Evolutionary conservation across 2,888 invertebrate species (phyloP).

Genomic region (Steinernema carpocapsae): DNA sequence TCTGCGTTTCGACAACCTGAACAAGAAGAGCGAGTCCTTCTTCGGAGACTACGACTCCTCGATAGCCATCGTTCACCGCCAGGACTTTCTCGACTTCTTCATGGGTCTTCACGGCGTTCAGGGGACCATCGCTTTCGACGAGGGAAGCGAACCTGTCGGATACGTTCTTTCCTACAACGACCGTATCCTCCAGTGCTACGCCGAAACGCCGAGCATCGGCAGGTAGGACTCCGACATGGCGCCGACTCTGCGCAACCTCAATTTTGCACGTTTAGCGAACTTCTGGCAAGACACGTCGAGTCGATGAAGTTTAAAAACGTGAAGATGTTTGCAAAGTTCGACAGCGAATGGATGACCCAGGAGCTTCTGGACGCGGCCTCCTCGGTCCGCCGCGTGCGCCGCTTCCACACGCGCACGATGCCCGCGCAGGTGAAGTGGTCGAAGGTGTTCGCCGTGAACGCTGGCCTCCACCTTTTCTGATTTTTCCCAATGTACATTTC

Average conservation of each 20-base stretch:
- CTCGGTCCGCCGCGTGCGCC: constrained; percentile 47
- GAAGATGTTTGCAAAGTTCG: constrained; percentile 39
- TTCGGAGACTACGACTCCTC: constrained; percentile 49
- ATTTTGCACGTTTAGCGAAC: constrained; percentile 16
- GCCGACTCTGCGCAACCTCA: background rate
- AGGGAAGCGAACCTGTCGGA: constrained; percentile 52
- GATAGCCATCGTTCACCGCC: constrained; percentile 43
- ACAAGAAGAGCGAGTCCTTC: constrained; percentile 35
- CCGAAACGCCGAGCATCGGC: constrained; percentile 53
- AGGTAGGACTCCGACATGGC: constrained; percentile 40
- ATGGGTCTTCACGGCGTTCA: constrained; percentile 45
- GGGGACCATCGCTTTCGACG: constrained; percentile 51
- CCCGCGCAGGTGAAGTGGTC: constrained; percentile 61
- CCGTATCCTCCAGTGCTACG: constrained; percentile 63
- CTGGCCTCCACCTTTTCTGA: constrained; percentile 64
- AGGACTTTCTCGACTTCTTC: constrained; percentile 51
- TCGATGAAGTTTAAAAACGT: constrained; percentile 34
- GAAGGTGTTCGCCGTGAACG: constrained; percentile 58
- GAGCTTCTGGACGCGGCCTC: constrained; percentile 38
- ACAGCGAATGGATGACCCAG: constrained; percentile 38
- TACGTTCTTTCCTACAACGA: constrained; percentile 55
- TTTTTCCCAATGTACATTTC: background rate
- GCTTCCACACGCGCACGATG: constrained; percentile 62
- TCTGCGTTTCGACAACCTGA: constrained; percentile 39
- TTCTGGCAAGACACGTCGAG: constrained; percentile 39